phyloP scores from a whole-genome alignment of 2,113 vertebrate species.

The Hippoglossus stenolepis region DNA sequence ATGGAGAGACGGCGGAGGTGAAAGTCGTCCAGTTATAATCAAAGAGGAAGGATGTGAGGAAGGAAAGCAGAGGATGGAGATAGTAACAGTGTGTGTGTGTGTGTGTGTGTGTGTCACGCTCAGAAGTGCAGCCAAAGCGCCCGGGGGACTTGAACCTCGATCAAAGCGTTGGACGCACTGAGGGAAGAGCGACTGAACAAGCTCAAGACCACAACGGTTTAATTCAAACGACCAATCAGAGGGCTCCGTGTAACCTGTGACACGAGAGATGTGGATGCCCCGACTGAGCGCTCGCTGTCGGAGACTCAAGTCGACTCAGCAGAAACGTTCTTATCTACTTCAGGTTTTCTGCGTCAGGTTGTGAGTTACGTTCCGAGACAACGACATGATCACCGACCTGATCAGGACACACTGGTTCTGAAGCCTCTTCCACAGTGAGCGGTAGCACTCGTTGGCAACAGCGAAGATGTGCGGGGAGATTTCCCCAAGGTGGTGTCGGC shows the following conservation, averaged over 20 bases:
- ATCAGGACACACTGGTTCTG: slow-evolving; percentile 98
- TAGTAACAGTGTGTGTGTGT: slow-evolving; percentile 10
- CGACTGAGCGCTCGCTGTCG: background rate
- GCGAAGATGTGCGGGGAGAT: slow-evolving; percentile 95
- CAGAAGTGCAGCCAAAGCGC: slow-evolving; percentile 56
- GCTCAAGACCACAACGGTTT: background rate
- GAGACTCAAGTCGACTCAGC: no score
- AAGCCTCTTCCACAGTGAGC: slow-evolving; percentile 93
- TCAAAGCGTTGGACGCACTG: slow-evolving; percentile 29
- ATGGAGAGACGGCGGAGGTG: slow-evolving; percentile 13
- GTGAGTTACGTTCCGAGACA: no score
- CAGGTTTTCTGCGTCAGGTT: no score
- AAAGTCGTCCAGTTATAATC: slow-evolving; percentile 49
- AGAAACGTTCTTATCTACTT: no score
- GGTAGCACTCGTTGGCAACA: slow-evolving; percentile 96
- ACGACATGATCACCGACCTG: slow-evolving; percentile 82
- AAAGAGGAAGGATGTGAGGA: slow-evolving; percentile 62
- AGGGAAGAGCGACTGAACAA: no score
- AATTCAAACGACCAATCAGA: slow-evolving; percentile 18
- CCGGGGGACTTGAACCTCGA: slow-evolving; percentile 26
- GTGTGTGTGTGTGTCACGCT: slow-evolving; percentile 28
- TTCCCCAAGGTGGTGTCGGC: slow-evolving; percentile 89
- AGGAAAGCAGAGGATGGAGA: slow-evolving; percentile 11
- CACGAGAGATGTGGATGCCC: background rate
- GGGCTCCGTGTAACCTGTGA: background rate